Evolutionary conservation across 2,797 vertebrate genomes (phyloP), one percentile per base, ranked within the genome.

Genomic region (Aeoliscus strigatus): DNA sequence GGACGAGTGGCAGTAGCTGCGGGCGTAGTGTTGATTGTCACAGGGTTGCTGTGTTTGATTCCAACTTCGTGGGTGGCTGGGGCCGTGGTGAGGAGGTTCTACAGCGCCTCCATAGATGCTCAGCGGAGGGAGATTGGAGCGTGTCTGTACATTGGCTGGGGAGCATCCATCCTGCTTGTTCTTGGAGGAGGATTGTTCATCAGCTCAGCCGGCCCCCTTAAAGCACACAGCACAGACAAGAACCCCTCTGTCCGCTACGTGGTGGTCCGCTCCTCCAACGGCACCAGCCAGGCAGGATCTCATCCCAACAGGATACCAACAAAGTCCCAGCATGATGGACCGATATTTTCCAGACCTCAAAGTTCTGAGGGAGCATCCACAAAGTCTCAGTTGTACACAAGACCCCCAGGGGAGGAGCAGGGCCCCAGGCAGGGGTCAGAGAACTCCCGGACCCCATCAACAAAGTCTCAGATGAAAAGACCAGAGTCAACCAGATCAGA

Each of bases 71-170:
- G 90, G 90, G 70, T 72, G 0, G 86, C 90, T 1, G 72, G 79
- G 0, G 23, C 55, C 1, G 74, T 91, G 53, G 81, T 91, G 39
- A 75, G 38, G 14, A 70, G 50, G 1, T 91, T 91, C 75, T 90
- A 91, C 78, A 87, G 91, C 44, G 83, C 91, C 0, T 32, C 91
- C 39, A 55, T 53, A 0, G 77, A 92, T 0, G 84, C 89, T 1
- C 90, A 92, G 84, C 91, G 90, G 59, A 80, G 92, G 40, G 94
- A 97, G 72, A 75, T 98, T 2, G 96, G 96, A 0, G 88, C 92
- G 0, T 88, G 90, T 0, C 85, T 98, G 30, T 97, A 97, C 56
- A 83, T 97, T 1, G 95, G 94, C 55, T 99, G 94, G 93, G 94
- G 91, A 0, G 83, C 92, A 0, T 80, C 92, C 0, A 79, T 87